Evolutionary conservation across 2,888 invertebrate genomes (phyloP).

Genomic region (Drosophila maculinotata): DNA sequence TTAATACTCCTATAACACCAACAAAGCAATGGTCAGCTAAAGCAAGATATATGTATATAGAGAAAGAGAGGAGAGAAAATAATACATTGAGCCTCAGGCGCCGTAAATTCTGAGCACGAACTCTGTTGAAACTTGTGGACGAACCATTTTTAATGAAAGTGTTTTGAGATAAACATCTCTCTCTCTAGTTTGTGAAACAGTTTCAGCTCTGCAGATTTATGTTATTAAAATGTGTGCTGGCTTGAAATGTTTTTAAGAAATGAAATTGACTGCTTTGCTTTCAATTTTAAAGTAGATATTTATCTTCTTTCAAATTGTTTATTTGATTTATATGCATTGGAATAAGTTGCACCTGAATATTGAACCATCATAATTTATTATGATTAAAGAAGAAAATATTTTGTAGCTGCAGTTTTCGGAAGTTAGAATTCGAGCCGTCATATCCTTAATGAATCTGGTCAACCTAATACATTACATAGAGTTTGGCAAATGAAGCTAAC

Average conservation of each 20-base stretch:
- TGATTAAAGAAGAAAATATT: no score
- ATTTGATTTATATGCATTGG: neutral
- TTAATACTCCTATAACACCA: conserved; percentile 21
- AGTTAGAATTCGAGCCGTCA: no score
- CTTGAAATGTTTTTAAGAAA: neutral
- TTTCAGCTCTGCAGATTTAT: conserved; percentile 2
- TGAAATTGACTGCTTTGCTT: conserved; percentile 3
- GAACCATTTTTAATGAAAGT: conserved; percentile 51
- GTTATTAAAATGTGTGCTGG: conserved; percentile 1
- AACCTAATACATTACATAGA: no score
- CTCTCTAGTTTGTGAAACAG: neutral
- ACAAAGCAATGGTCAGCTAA: neutral
- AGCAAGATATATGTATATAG: neutral
- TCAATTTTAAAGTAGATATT: neutral
- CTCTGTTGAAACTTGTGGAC: conserved; percentile 33
- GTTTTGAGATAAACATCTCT: conserved; percentile 41
- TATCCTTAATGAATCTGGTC: no score
- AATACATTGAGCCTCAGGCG: conserved; percentile 9
- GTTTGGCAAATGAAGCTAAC: conserved; percentile 7
- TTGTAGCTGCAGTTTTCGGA: no score
- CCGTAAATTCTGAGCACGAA: conserved; percentile 27
- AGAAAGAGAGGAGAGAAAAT: conserved; percentile 6
- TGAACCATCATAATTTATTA: no score
- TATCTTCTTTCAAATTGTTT: neutral
- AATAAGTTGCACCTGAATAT: no score